Evolutionary conservation across 2,888 invertebrate species (phyloP).

Genomic region (Drosophila kambysellisi): DNA sequence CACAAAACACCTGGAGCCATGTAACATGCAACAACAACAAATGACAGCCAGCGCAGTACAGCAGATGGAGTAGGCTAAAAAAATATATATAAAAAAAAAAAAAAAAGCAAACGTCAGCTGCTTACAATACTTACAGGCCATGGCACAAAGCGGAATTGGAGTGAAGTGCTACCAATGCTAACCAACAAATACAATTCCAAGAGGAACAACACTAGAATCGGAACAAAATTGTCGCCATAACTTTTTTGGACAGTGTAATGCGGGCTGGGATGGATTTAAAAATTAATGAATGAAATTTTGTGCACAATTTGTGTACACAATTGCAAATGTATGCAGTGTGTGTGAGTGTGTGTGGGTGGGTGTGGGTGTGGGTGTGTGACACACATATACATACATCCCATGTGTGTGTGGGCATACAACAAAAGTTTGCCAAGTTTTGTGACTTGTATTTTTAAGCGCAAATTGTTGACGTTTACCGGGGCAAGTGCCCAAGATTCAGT

Average conservation of each 20-base stretch:
- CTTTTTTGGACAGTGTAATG: slow-evolving; percentile 59
- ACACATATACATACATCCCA: not conserved
- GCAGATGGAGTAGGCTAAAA: slow-evolving; percentile 1
- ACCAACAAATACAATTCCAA: slow-evolving; percentile 6
- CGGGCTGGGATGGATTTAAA: slow-evolving; percentile 46
- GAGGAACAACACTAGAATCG: slow-evolving; percentile 10
- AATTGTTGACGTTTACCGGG: slow-evolving; percentile 46
- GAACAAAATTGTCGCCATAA: slow-evolving; percentile 41
- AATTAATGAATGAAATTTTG: slow-evolving; percentile 71
- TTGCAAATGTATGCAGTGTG: slow-evolving; percentile 17
- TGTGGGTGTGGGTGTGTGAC: not conserved
- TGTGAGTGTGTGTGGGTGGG: not conserved
- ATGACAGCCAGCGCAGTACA: slow-evolving; percentile 23
- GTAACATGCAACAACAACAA: slow-evolving; percentile 31
- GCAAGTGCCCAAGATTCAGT: slow-evolving; percentile 12
- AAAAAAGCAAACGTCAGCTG: slow-evolving; percentile 64
- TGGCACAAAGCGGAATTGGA: slow-evolving; percentile 53
- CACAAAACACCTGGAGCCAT: slow-evolving; percentile 55
- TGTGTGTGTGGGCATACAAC: slow-evolving; percentile 8
- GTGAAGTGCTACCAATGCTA: slow-evolving; percentile 38
- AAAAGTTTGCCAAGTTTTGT: slow-evolving; percentile 39
- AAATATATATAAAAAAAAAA: slow-evolving; percentile 19
- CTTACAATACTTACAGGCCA: slow-evolving; percentile 42
- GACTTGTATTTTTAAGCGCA: slow-evolving; percentile 43
- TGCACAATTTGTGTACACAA: slow-evolving; percentile 40